Evolutionary conservation across 2,797 vertebrate genomes (phyloP).

Genomic region (Furcifer pardalis): DNA sequence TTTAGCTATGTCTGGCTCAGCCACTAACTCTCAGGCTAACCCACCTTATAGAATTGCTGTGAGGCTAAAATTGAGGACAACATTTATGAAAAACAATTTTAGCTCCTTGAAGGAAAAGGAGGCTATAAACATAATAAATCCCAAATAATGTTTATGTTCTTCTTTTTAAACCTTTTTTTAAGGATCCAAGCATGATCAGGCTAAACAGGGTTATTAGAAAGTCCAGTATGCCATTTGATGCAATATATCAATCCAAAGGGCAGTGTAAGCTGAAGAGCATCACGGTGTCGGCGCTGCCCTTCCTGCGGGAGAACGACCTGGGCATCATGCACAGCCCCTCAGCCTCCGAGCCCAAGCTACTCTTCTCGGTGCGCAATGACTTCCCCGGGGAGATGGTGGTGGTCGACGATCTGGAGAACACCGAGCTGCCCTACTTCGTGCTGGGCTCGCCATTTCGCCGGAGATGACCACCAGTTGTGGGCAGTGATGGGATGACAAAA

Average conservation of each 20-base stretch:
- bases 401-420: constrained; percentile 98
- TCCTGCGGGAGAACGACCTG: constrained; percentile 96
- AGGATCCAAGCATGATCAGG: neutral
- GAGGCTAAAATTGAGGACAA: neutral
- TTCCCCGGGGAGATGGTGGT: constrained; percentile 96
- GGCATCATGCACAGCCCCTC: constrained; percentile 99
- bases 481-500: no score
- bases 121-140: neutral
- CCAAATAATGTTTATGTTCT: neutral
- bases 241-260: no score
- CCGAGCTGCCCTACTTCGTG: constrained; percentile 97
- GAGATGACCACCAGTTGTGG: no score
- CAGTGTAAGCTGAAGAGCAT: constrained; percentile 98
- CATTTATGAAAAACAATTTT: neutral
- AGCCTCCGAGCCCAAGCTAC: constrained; percentile 98
- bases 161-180: neutral
- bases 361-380: constrained; percentile 98
- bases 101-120: neutral
- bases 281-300: constrained; percentile 96
- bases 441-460: no score
- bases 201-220: no score
- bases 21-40: neutral
- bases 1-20: neutral
- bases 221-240: no score
- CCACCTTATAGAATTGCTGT: neutral